Base-by-base conservation (phyloP, 2,797 vertebrate genomes). In the Gallinago nigripennis region DNA sequence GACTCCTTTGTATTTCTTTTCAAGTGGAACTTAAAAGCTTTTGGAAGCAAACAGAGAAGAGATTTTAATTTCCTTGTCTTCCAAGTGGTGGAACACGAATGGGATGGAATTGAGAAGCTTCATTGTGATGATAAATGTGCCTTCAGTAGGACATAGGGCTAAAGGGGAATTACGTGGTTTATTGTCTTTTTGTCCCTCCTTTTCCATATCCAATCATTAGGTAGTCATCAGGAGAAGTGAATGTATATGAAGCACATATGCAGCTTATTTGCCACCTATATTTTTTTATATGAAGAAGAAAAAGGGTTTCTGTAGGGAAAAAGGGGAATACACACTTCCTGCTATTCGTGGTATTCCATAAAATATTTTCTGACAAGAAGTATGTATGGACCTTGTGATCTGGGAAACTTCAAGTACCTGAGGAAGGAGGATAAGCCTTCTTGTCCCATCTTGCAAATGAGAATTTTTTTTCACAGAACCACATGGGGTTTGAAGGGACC, bases 21-120 rank as follows among this genome's bases (percentile, higher is more conserved):
- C 68, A 95, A 94, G 73, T 77, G 48, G 35, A 93, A 73, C n/a
- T 93, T 87, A 65, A 91, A 90, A 93, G 86, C 46, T 81, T 81
- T 86, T 82, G 72, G 78, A 85, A 91, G 57, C 9, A 63, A 83
- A 64, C 0, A 1, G 77, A 41, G 21, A 56, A 75, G 37, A 51
- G 39, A 25, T 54, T 85, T 91, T 76, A 39, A 84, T 86, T 88
- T 91, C 27, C 33, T 80, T 78, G 19, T 88, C 68, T 90, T 90
- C 68, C 31, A 70, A 56, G 33, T 17, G 10, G 23, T 71, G 41
- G 23, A 66, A 43, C 35, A 18, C 0, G 1, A 82, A 24, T 24
- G 51, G n/a, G 24, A 51, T 84, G 33, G 31, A 83, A 61, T 46
- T 28, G 30, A 45, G 65, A 37, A 41, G 13, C 35, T 80, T 88